Conservation (phyloP, 2,888 invertebrate species). For the Mimumesa dahlbomi region DNA sequence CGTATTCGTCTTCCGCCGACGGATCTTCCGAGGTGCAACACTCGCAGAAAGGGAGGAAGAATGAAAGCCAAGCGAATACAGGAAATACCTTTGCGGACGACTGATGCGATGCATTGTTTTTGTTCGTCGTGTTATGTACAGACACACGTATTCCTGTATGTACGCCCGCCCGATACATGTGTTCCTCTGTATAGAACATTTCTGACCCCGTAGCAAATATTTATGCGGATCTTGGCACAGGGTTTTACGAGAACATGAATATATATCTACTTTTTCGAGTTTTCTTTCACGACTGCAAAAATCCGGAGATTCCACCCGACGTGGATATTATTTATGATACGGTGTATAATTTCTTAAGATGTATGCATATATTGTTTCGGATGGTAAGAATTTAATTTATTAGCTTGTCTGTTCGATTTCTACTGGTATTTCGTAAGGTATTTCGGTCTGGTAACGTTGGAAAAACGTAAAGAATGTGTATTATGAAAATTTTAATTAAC, state of each 20-base stretch:
- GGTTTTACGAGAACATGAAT: neutral
- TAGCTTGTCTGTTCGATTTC: no score
- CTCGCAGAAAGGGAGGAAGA: conserved; percentile 16
- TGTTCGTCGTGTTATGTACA: conserved; percentile 31
- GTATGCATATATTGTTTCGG: no score
- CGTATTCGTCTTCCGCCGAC: conserved; percentile 54
- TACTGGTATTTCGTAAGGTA: no score
- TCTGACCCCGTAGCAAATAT: conserved; percentile 15
- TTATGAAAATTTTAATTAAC: no score
- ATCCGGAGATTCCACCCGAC: no score
- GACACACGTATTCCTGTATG: conserved; percentile 2
- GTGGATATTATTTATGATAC: no score
- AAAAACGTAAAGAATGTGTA: no score
- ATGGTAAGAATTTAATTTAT: no score
- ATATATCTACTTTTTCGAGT: neutral
- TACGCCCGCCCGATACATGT: conserved; percentile 10
- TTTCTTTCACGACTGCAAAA: neutral
- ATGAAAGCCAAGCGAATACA: conserved; percentile 47
- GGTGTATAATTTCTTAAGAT: no score
- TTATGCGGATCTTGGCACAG: conserved; percentile 12
- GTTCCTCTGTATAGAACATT: conserved; percentile 13
- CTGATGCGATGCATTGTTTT: conserved; percentile 59
- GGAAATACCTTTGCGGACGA: conserved; percentile 58
- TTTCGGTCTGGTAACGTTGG: no score
- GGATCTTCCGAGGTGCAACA: conserved; percentile 48